phyloP scores from a whole-genome alignment of 2,797 vertebrate species.

The Sebastes kiyomatsui region DNA sequence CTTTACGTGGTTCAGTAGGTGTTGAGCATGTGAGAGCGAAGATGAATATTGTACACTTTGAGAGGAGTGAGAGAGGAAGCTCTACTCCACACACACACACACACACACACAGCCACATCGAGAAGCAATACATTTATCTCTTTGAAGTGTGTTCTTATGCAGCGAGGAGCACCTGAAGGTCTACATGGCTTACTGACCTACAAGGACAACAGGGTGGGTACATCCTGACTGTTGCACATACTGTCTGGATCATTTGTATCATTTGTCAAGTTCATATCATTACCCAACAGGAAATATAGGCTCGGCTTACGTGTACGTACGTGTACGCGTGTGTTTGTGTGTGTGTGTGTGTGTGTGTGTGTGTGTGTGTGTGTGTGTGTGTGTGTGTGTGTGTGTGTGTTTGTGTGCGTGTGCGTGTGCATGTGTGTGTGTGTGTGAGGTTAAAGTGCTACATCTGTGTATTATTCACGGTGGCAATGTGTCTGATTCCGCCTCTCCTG shows the following conservation, averaged over 20 bases:
- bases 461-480: constrained; percentile 18
- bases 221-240: constrained; percentile 29
- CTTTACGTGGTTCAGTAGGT: constrained; percentile 55
- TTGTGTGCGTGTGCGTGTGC: background rate
- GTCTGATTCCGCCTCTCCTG: constrained; percentile 3
- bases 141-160: constrained; percentile 36
- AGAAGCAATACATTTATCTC: constrained; percentile 53
- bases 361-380: background rate
- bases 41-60: constrained; percentile 51
- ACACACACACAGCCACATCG: background rate
- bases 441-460: constrained; percentile 15
- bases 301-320: background rate
- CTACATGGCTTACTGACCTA: constrained; percentile 56
- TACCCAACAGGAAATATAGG: constrained; percentile 30
- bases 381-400: background rate
- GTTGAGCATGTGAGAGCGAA: constrained; percentile 41
- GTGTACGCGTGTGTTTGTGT: background rate
- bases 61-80: constrained; percentile 2
- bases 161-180: constrained; percentile 49
- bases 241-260: constrained; percentile 59
- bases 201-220: constrained; percentile 58
- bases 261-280: constrained; percentile 59
- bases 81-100: background rate
- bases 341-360: background rate
- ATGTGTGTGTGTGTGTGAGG: background rate